These are phyloP conservation scores for Perca flavescens DNA, from an alignment of 2,113 vertebrate genomes.

Conservation along the genomic window DNA sequence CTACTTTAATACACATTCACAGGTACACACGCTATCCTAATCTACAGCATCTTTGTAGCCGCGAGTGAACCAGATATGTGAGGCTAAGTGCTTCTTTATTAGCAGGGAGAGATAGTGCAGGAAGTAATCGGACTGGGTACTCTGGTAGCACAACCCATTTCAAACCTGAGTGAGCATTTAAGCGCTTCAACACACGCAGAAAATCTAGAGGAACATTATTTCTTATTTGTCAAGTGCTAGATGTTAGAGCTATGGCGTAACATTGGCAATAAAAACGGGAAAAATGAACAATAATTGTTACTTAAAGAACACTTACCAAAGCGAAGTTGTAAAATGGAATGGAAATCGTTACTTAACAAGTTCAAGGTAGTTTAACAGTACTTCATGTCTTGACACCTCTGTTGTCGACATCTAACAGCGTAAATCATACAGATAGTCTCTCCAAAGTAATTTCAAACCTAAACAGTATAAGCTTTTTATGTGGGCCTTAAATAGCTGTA, in stretches of 20 bases:
- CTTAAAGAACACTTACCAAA: background rate
- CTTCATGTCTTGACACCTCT: background rate
- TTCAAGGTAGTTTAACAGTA: background rate
- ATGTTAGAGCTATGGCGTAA: background rate
- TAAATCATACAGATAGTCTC: background rate
- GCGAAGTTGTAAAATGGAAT: background rate
- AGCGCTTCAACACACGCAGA: slow-evolving; percentile 15
- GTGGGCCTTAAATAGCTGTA: background rate
- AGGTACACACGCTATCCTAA: background rate
- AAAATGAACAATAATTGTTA: background rate
- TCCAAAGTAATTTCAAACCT: background rate
- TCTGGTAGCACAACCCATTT: slow-evolving; percentile 28
- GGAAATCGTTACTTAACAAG: background rate
- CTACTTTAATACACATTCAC: slow-evolving; percentile 13
- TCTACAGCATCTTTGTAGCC: slow-evolving; percentile 6
- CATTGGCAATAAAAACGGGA: background rate
- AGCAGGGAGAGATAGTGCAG: slow-evolving; percentile 5
- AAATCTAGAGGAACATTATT: background rate
- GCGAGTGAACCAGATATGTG: slow-evolving; percentile 5
- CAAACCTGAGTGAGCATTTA: slow-evolving; percentile 32
- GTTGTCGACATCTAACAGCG: background rate
- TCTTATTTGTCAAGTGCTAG: slow-evolving; percentile 18
- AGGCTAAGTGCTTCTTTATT: slow-evolving; percentile 47
- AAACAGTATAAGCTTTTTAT: background rate
- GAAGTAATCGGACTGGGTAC: slow-evolving; percentile 4